phyloP scores from a whole-genome alignment of 2,888 invertebrate species.

The Blera fallax region DNA sequence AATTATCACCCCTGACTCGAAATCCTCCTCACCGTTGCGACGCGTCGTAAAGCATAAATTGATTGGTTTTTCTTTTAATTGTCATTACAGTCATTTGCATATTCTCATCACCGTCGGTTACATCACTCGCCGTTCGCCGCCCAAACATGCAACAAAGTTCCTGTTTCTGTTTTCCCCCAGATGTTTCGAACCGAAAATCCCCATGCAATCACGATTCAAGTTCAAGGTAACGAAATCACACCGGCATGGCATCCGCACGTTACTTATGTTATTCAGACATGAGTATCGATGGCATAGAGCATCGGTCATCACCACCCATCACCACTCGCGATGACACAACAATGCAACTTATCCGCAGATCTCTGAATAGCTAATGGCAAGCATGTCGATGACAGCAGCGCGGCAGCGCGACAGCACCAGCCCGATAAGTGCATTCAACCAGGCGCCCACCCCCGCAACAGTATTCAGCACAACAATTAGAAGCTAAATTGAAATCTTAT shows the following conservation, averaged over 20 bases:
- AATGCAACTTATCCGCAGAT: slow-evolving; percentile 47
- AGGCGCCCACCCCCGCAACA: slow-evolving; percentile 13
- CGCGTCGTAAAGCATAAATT: slow-evolving; percentile 19
- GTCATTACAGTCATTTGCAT: slow-evolving; percentile 36
- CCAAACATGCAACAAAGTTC: slow-evolving; percentile 55
- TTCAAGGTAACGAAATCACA: slow-evolving; percentile 51
- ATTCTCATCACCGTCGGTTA: slow-evolving; percentile 21
- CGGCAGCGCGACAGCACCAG: not conserved
- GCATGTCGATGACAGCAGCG: slow-evolving; percentile 12
- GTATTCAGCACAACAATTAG: slow-evolving; percentile 1
- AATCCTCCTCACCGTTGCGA: not conserved
- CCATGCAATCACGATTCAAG: slow-evolving; percentile 65
- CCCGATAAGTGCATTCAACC: not conserved
- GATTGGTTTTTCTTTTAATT: slow-evolving; percentile 19
- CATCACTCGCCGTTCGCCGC: slow-evolving; percentile 31
- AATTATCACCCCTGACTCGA: too few relatives aligned
- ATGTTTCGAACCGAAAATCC: slow-evolving; percentile 47
- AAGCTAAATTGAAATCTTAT: slow-evolving; percentile 1
- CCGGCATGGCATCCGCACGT: not conserved
- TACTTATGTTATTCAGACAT: slow-evolving; percentile 47
- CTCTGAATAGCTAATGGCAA: slow-evolving; percentile 27
- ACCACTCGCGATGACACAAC: slow-evolving; percentile 30
- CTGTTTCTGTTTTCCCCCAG: slow-evolving; percentile 60
- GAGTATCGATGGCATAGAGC: not conserved
- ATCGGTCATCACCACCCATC: slow-evolving; percentile 52